These are phyloP conservation scores for Osmoderma eremita DNA, from an alignment of 2,888 invertebrate species.

Conservation along the genomic window DNA sequence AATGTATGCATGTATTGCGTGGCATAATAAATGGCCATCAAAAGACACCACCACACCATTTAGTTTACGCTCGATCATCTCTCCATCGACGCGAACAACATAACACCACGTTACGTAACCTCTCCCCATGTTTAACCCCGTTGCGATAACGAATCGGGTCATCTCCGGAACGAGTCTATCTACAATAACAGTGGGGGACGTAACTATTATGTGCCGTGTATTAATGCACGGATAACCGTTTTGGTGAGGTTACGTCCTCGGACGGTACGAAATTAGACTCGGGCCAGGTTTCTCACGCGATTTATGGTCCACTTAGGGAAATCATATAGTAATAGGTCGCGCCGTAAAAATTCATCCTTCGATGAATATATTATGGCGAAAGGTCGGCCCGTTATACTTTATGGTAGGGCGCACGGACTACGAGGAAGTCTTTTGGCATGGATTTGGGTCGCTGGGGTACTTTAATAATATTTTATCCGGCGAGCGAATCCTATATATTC, in stretches of 20 bases:
- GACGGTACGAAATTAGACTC: constrained; percentile 24
- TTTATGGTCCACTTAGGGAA: constrained; percentile 30
- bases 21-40: constrained; percentile 16
- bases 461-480: constrained; percentile 7
- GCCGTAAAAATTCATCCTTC: constrained; percentile 31
- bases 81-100: constrained; percentile 9
- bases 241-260: constrained; percentile 1
- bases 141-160: constrained; percentile 28
- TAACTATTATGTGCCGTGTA: not conserved
- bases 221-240: constrained; percentile 14
- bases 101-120: constrained; percentile 4
- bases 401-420: not conserved
- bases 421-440: constrained; percentile 12
- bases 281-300: constrained; percentile 18
- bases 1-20: not conserved
- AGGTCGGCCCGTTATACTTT: constrained; percentile 13
- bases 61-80: constrained; percentile 23
- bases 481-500: too few species aligned
- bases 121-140: constrained; percentile 3
- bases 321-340: constrained; percentile 27
- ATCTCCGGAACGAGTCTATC: not conserved
- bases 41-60: constrained; percentile 14
- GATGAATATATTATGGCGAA: constrained; percentile 25
- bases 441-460: constrained; percentile 6
- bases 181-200: constrained; percentile 2